Base-by-base conservation (phyloP, 1,140 invertebrate genomes). In the Pogonognathellus flavescens region DNA sequence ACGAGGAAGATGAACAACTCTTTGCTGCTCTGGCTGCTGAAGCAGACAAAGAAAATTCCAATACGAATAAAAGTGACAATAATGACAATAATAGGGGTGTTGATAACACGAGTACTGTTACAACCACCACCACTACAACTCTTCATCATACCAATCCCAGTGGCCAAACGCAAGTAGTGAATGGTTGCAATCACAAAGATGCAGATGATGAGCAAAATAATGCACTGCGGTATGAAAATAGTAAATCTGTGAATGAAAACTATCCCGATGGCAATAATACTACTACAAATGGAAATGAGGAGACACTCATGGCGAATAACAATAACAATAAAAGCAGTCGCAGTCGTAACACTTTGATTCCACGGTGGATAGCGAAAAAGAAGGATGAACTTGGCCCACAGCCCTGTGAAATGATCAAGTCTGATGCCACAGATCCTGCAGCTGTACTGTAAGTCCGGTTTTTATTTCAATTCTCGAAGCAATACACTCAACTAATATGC, bases 1-100 rank as follows among this genome's bases (percentile, higher is more conserved):
- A 88, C 13, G 87, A 86, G 18, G 87, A 88, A 52, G 83, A 86
- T 41, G 83, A 86, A 55, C 18, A 53, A 18, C 80, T 81, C 53
- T 82, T 82, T 62, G 81, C 81, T n/a, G 81, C 55, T 60, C 53
- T 82, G 10, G 59, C 25, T 31, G 81, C 81, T n/a, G 81, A 82
- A 62, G 31, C 57, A 18, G 55, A 82, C 31, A 62, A 62, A 16
- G 80, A 81, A 25, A 81, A 81, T 81, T 53, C 18, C 53, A 22
- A 81, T 52, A 53, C 49, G 14, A n/a, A n/a, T 41, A 81, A 81
- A 81, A 81, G 80, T 81, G 80, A 81, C 80, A 81, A 81, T 41
- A 41, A 41, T 81, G 80, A 55, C 18, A 57, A 10, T 7, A 14
- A 49, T 31, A 76, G 25, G 62, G 62, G 62, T 66, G 62, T 66